These are phyloP conservation scores for Drosophila tanythrix DNA, from an alignment of 2,888 invertebrate genomes.

Conservation along the genomic window DNA sequence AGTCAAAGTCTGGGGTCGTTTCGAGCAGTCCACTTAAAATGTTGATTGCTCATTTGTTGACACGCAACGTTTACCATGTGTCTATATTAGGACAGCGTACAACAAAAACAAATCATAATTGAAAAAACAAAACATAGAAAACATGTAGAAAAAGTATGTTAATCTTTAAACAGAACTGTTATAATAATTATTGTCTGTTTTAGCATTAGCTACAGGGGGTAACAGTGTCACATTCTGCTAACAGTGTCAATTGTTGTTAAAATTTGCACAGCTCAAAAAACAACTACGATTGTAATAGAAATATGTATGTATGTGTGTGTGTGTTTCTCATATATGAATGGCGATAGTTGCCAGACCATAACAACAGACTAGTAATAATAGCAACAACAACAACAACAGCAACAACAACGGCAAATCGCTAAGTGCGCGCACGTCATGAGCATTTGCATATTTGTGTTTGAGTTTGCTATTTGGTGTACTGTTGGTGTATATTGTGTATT, in stretches of 20 bases:
- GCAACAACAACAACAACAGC: slow-evolving; percentile 21
- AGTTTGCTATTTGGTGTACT: slow-evolving; percentile 2
- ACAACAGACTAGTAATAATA: slow-evolving; percentile 38
- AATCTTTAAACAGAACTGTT: neutral
- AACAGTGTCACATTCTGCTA: neutral
- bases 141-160: neutral
- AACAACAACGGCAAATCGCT: slow-evolving; percentile 38
- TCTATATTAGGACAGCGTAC: slow-evolving; percentile 51
- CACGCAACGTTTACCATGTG: slow-evolving; percentile 61
- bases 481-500: slow-evolving; percentile 18
- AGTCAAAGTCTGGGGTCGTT: slow-evolving; percentile 27
- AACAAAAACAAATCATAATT: slow-evolving; percentile 13
- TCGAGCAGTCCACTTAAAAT: slow-evolving; percentile 51
- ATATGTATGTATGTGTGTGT: neutral
- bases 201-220: neutral
- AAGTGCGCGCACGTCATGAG: slow-evolving; percentile 59
- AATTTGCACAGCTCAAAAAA: slow-evolving; percentile 53
- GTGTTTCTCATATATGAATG: slow-evolving; percentile 36
- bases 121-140: slow-evolving; percentile 17
- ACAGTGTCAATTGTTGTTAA: slow-evolving; percentile 52
- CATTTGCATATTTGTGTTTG: slow-evolving; percentile 57
- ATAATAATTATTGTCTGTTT: neutral
- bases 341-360: slow-evolving; percentile 49
- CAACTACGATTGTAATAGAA: slow-evolving; percentile 11
- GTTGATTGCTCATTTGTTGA: slow-evolving; percentile 73